Evolutionary conservation across 2,797 vertebrate genomes (phyloP).

Genomic region (Myotis pilosus): DNA sequence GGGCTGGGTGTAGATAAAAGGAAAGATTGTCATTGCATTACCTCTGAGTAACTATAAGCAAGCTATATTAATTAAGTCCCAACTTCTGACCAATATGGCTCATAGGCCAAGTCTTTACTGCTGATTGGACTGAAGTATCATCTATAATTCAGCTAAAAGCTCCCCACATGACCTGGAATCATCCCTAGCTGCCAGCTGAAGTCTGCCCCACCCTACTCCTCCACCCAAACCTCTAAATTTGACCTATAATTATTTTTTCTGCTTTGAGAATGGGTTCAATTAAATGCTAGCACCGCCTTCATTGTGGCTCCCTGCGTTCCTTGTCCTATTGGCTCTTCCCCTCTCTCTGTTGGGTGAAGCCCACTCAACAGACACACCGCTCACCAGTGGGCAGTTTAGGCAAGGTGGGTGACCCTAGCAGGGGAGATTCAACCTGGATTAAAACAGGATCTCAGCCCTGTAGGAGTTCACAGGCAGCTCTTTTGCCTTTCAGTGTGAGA

Average conservation of each 20-base stretch:
- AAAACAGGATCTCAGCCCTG: not conserved
- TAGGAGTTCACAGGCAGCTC: not conserved
- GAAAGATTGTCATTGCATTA: too few species aligned
- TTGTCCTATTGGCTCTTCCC: not conserved
- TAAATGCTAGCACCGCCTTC: not conserved
- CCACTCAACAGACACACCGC: not conserved
- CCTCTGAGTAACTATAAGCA: not conserved
- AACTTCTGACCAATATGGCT: not conserved
- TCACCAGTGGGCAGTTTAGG: fast-evolving
- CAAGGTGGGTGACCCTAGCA: too few species aligned
- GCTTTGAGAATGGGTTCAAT: not conserved
- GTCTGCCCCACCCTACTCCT: fast-evolving
- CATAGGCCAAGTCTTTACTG: not conserved
- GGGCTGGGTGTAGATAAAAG: not conserved
- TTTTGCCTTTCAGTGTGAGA: not conserved
- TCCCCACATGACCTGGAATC: not conserved
- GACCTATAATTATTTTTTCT: not conserved
- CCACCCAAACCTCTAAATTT: not conserved
- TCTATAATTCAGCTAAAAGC: not conserved
- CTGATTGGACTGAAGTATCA: not conserved
- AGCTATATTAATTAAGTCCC: not conserved
- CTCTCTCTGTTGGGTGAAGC: not conserved
- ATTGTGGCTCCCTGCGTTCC: not conserved
- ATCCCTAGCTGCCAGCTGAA: not conserved
- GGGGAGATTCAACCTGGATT: not conserved